These are phyloP conservation scores for Hydractinia echinata DNA, from an alignment of 30 jellyfish, hydroid and myxozoan genomes.

Conservation along the genomic window DNA sequence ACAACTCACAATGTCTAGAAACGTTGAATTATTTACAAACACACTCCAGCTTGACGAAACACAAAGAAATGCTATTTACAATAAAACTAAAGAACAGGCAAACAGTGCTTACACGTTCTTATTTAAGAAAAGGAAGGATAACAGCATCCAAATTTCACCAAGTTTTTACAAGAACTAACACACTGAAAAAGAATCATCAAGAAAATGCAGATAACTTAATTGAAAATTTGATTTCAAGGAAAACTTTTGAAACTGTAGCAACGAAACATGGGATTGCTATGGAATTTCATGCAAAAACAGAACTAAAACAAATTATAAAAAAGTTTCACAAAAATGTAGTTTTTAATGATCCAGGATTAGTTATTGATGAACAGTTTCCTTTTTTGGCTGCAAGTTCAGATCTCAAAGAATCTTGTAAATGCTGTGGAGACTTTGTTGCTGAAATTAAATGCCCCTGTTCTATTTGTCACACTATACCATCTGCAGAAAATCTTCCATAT, in stretches of 20 bases:
- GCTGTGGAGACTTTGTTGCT: conserved; percentile 17
- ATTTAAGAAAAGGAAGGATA: not conserved
- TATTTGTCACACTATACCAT: not conserved
- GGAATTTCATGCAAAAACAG: not conserved
- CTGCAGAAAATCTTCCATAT: not conserved
- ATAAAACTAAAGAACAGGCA: not conserved
- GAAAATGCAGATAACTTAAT: conserved; percentile 5
- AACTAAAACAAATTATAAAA: not conserved
- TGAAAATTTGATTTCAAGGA: not conserved
- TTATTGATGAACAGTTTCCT: not conserved
- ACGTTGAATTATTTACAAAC: not conserved
- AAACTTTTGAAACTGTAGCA: too few species aligned
- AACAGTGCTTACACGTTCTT: not conserved
- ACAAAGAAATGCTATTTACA: not conserved
- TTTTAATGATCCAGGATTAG: not conserved
- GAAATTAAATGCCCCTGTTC: conserved; percentile 17
- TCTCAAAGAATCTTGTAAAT: not conserved
- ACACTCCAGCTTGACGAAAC: not conserved
- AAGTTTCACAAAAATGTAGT: not conserved
- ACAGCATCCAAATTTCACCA: conserved; percentile 8
- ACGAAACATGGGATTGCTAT: conserved; percentile 3
- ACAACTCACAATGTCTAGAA: not conserved
- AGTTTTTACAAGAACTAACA: not conserved
- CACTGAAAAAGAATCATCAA: not conserved
- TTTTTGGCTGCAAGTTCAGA: not conserved